Base-by-base conservation (phyloP, 1,140 invertebrate genomes). In the Drosophila pseudoobscura region DNA sequence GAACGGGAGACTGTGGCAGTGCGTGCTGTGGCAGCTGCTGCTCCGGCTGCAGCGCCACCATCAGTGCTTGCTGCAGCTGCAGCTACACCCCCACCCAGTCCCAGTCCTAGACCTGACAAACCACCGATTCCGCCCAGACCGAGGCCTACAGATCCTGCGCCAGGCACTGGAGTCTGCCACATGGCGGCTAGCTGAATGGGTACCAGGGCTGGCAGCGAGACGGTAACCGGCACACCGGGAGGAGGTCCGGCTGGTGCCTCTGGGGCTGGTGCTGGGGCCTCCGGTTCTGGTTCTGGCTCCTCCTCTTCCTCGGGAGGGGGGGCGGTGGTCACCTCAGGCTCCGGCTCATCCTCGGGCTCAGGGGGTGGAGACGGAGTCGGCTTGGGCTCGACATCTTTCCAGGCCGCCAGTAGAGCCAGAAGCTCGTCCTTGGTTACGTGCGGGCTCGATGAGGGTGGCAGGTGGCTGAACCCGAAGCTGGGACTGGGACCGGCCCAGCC, bases 181-280 rank as follows among this genome's bases (percentile, higher is more conserved):
- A 91, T 90, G 24, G 89, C 89, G 2, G 89, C 85, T n/a, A 91
- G 50, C 58, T 91, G 89, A 7, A 91, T 91, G 59, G 89, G 89
- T 49, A 91, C 89, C 52, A 91, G 78, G n/a, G 89, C 89, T 29
- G 89, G 89, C 65, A 91, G 49, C 4, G 89, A 90, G 4, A 91
- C 89, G 9, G 89, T 91, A 3, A 90, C 51, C 3, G 89, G 89
- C 0, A 89, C 85, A n/a, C 82, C 79, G 2, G 89, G 64, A 15
- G 83, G 75, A 6, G 89, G 89, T 9, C 63, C 77, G 5, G 69
- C 77, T 11, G 88, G 87, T 6, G 39, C 62, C 0, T 63, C 80
- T 1, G 78, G 76, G 0, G 24, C 73, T 0, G 77, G 75, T 0
- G 49, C 73, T 39, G 76, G 76, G 13, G 66, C 20, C 8, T 63